Evolutionary conservation across 2,888 invertebrate genomes (phyloP).

Genomic region (Eupsilia transversa): DNA sequence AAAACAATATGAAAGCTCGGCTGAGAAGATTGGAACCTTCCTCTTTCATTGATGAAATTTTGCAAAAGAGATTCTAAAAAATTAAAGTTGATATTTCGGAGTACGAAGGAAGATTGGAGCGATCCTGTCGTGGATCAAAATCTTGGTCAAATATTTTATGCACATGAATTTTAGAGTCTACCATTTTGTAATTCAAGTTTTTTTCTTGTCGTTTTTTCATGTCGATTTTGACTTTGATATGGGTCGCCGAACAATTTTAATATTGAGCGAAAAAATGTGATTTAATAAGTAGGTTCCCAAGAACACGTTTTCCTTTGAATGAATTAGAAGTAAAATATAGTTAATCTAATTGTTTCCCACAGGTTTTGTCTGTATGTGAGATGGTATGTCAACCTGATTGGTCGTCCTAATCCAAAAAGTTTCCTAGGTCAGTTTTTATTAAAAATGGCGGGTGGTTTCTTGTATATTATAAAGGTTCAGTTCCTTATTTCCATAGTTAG

Average conservation of each 20-base stretch:
- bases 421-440: neutral
- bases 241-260: neutral
- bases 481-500: neutral
- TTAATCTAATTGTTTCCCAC: neutral
- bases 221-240: neutral
- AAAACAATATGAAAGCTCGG: constrained; percentile 70
- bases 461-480: neutral
- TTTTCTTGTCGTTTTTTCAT: neutral
- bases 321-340: neutral
- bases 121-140: constrained; percentile 1
- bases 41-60: constrained; percentile 67
- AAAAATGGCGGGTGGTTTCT: too few species aligned
- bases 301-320: neutral
- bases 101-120: constrained; percentile 12
- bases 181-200: constrained; percentile 1
- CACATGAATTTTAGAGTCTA: neutral
- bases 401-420: neutral
- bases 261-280: neutral
- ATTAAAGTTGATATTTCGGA: constrained; percentile 60
- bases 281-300: too few species aligned
- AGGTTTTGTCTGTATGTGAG: neutral
- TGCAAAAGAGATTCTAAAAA: constrained; percentile 60
- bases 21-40: constrained; percentile 66
- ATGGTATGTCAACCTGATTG: neutral
- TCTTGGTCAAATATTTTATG: constrained; percentile 33